These are phyloP conservation scores for Trichomycterus rosablanca DNA, from an alignment of 2,113 vertebrate genomes.

Conservation along the genomic window DNA sequence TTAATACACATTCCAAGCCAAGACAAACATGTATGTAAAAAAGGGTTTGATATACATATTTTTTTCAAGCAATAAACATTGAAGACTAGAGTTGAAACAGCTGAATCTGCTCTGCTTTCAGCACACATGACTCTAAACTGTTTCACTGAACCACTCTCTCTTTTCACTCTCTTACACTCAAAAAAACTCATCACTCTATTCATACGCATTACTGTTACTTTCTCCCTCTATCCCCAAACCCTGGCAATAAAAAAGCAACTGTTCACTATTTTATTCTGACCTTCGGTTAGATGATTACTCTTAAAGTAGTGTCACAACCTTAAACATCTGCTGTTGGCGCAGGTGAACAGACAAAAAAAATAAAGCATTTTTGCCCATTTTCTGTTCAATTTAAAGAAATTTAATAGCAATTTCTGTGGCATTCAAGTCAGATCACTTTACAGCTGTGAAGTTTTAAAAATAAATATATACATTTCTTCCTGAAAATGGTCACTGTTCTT, in stretches of 20 bases:
- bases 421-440: neutral
- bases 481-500: neutral
- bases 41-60: no score
- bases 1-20: no score
- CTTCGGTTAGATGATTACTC: constrained; percentile 55
- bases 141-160: constrained; percentile 20
- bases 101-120: neutral
- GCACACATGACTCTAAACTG: neutral
- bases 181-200: constrained; percentile 27
- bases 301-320: constrained; percentile 39
- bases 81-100: neutral
- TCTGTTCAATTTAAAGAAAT: no score
- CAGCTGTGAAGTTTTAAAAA: neutral
- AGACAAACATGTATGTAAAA: no score
- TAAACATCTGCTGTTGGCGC: constrained; percentile 31
- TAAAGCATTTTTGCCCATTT: no score
- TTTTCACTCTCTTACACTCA: constrained; percentile 28
- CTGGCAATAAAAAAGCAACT: constrained; percentile 27
- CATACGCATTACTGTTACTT: constrained; percentile 17
- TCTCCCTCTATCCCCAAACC: constrained; percentile 37
- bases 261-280: constrained; percentile 30
- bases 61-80: constrained; percentile 6
- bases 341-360: neutral
- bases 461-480: neutral
- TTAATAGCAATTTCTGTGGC: neutral